These are phyloP conservation scores for Drosophila neonasuta DNA, from an alignment of 2,888 invertebrate genomes.

Conservation along the genomic window DNA sequence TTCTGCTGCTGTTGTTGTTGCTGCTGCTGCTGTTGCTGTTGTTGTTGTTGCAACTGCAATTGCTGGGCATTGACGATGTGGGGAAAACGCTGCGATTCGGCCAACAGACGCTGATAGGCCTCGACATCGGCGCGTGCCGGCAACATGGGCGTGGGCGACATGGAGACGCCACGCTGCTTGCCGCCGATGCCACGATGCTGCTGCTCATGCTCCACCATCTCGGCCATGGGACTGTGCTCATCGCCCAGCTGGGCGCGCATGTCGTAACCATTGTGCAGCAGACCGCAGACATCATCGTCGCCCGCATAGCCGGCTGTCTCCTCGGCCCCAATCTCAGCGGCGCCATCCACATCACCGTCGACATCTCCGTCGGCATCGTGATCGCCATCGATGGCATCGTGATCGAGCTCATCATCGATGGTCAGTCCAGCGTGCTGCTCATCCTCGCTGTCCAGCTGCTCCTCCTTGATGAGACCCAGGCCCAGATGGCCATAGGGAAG, in stretches of 20 bases:
- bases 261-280: conserved; percentile 65
- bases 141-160: conserved; percentile 38
- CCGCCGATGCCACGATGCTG: background rate
- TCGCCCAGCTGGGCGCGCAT: conserved; percentile 46
- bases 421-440: conserved; percentile 51
- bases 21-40: conserved; percentile 45
- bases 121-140: conserved; percentile 62
- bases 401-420: conserved; percentile 33
- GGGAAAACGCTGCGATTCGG: conserved; percentile 64
- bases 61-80: conserved; percentile 72
- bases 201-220: conserved; percentile 58
- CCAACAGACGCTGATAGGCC: conserved; percentile 65
- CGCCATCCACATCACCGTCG: conserved; percentile 25
- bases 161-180: conserved; percentile 40
- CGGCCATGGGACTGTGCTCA: conserved; percentile 34
- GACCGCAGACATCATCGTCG: conserved; percentile 70
- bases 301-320: conserved; percentile 73
- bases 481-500: conserved; percentile 61
- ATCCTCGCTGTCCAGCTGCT: conserved; percentile 70
- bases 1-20: conserved; percentile 61
- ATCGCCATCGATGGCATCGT: conserved; percentile 11
- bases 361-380: background rate
- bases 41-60: conserved; percentile 66
- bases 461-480: conserved; percentile 65
- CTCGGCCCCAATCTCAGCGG: conserved; percentile 67